Base-by-base conservation (phyloP, 2,113 vertebrate species). In the Odocoileus virginianus region DNA sequence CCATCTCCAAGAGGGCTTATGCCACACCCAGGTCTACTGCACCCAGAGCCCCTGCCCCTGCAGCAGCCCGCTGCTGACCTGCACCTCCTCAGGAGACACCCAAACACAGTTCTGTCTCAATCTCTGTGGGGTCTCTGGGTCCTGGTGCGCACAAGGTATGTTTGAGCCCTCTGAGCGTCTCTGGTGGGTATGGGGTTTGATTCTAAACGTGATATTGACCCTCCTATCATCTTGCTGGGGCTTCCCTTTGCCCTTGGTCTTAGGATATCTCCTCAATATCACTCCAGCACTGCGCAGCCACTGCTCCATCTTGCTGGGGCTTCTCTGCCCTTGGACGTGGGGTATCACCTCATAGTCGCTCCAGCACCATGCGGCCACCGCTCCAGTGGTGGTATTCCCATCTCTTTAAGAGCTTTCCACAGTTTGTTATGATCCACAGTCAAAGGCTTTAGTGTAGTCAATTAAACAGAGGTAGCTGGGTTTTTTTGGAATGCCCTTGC, bases 301-400 rank as follows among this genome's bases (percentile, higher is more conserved):
- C 33, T 4, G 16, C 16, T 67, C 33, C 16, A 9, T 67, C 16
- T 67, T 67, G 61, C 3, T 17, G 15, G 2, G 16, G 33, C 61
- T 64, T 64, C 33, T 64, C 33, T 19, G 16, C 61, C 61, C 61
- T n/a, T n/a, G 61, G 16, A 67, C 33, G 4, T n/a, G 16, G 7
- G 33, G 16, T 19, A n/a, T n/a, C 16, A n/a, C 33, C 33, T n/a
- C 33, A 67, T 6, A 19, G 61, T n/a, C 1, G 1, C 33, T n/a
- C 61, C 33, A n/a, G 61, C 33, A 16, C 61, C 7, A 0, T 9
- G 33, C 7, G 17, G 16, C 61, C 7, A 0, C 61, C 61, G 9
- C 33, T 67, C 16, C 61, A 17, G 33, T 4, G 33, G 16, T n/a
- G 33, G 16, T 67, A 67, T n/a, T 9, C 8, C 33, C 33, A n/a